These are phyloP conservation scores for Drosophila helvetica DNA, from an alignment of 2,888 invertebrate species.

Conservation along the genomic window DNA sequence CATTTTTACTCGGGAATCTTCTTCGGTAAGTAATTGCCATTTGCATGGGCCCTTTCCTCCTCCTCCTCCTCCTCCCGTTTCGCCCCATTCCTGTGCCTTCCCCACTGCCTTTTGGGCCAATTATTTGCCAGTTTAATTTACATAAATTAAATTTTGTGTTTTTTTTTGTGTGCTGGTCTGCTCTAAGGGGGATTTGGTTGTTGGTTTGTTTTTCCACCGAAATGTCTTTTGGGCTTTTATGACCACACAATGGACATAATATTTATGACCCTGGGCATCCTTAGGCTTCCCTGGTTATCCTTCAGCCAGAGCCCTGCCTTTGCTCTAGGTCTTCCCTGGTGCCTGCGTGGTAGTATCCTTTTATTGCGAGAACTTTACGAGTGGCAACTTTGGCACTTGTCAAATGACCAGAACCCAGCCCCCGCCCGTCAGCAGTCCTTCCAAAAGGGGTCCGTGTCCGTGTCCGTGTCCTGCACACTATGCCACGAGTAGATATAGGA, in stretches of 20 bases:
- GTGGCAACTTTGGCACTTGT: slow-evolving; percentile 59
- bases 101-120: slow-evolving; percentile 38
- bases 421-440: no score
- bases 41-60: slow-evolving; percentile 25
- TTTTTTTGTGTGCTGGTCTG: slow-evolving; percentile 7
- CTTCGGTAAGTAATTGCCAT: slow-evolving; percentile 72
- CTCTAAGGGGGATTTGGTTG: slow-evolving; percentile 14
- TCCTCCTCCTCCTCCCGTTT: neutral
- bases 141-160: slow-evolving; percentile 57
- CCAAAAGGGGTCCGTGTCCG: slow-evolving; percentile 43
- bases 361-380: slow-evolving; percentile 60
- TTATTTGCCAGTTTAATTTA: slow-evolving; percentile 64
- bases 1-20: slow-evolving; percentile 45
- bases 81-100: neutral
- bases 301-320: slow-evolving; percentile 5
- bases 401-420: slow-evolving; percentile 51
- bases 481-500: slow-evolving; percentile 11
- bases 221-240: slow-evolving; percentile 49
- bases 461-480: slow-evolving; percentile 8
- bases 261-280: slow-evolving; percentile 41
- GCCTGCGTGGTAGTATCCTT: slow-evolving; percentile 7
- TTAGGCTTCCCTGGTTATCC: slow-evolving; percentile 5
- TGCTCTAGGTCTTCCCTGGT: slow-evolving; percentile 21
- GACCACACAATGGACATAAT: slow-evolving; percentile 56
- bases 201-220: slow-evolving; percentile 28